Evolutionary conservation across 2,113 vertebrate species (phyloP), one percentile per base, ranked within the genome.

Genomic region (Ardeotis arabs): DNA sequence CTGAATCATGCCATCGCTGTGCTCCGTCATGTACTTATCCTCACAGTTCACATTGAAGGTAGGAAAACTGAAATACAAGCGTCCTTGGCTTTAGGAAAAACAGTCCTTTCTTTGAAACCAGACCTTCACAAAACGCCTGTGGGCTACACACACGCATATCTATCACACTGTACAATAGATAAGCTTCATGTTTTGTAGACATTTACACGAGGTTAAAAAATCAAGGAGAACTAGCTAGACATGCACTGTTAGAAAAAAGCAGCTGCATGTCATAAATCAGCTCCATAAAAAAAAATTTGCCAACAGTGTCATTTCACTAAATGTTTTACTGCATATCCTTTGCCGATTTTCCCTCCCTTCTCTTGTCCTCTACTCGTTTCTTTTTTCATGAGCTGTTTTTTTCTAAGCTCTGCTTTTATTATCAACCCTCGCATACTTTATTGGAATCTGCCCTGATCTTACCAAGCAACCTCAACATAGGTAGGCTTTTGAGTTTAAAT

Each of bases 241-340:
- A 14, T 64, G 44, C 47, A 35, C 22, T 20, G 37, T 35, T 78
- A 59, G 47, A 63, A 75, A 80, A 92, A 87, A 89, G 66, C 93
- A 97, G 93, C 89, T 96, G 93, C 45, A 37, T 47, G 82, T 69
- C 84, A 60, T 95, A 89, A 93, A 95, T 93, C 74, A 89, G 80
- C 58, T 83, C 52, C 52, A 50, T n/a, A 76, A 56, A 86, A 74
- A 50, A 76, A 67, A 62, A 3, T 7, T 50, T 94, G 92, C 73
- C 68, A 89, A n/a, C 15, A 68, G 3, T 37, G 25, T 68, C 4
- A 39, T 82, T 87, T 87, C 67, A 47, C 47, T 76, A 55, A 74
- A 60, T 52, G 29, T 69, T 96, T 92, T 89, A 69, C 66, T 64
- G 64, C 55, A 35, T 28, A 55, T 62, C 29, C 67, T 94, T 49